Evolutionary conservation across 1,140 invertebrate species (phyloP), one percentile per base, ranked within the genome.

Genomic region (Olivierus martensii): DNA sequence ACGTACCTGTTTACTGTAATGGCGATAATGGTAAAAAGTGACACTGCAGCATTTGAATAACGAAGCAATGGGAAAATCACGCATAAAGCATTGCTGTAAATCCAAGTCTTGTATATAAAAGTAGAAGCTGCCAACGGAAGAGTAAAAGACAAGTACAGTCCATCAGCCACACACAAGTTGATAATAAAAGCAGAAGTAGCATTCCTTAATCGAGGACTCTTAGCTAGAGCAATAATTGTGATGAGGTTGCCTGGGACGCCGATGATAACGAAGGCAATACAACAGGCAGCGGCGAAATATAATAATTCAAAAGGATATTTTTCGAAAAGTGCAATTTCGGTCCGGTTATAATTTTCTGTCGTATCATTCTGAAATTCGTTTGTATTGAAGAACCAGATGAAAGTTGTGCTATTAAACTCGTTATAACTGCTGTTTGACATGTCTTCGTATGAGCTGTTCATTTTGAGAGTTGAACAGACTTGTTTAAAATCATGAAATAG

Each of bases 1-100:
- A 87, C 76, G 63, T 87, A 87, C 44, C 62, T 83, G 69, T 87
- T 90, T 56, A 91, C 80, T 5, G 86, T 89, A 61, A 91, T 90
- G 65, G 84, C 83, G 7, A 80, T 83, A 11, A 91, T 84, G 60
- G 83, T 85, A 11, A 89, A 70, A 14, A 91, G 71, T 1, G 86
- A 89, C 0, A 89, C 84, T 0, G 85, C 87, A 5, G 88, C 81
- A 62, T 87, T 88, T 19, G 84, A 85, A 60, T 90, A 91, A 53
- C 85, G 76, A 0, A 88, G 71, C 61, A 87, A 81, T 6, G 87
- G 86, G 45, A 89, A 81, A 34, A 87, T 66, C 19, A 75, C 74
- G 64, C 86, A 90, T 0, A 89, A 69, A 2, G 79, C 70, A 10
- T 76, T 72, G 18, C 83, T 78, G 57, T 85, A 79, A 21, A 77